phyloP scores from a whole-genome alignment of 2,797 vertebrate species.

The Anguilla obscura region DNA sequence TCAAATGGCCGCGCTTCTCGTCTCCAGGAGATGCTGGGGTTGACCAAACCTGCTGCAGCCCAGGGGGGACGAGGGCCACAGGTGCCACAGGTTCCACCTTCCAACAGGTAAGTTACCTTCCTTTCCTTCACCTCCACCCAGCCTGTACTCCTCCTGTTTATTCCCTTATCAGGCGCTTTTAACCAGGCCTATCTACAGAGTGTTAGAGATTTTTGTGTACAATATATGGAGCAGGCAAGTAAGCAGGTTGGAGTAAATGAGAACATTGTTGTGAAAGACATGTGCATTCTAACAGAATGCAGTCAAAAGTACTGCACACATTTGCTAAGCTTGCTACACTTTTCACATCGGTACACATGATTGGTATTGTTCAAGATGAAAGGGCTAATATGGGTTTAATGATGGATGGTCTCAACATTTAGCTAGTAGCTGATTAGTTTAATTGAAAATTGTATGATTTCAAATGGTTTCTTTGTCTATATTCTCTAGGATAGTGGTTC shows the following conservation, averaged over 20 bases:
- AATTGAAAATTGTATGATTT: not conserved
- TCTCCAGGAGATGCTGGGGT: slow-evolving; percentile 90
- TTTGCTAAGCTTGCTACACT: too few relatives aligned
- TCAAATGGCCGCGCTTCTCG: slow-evolving; percentile 1
- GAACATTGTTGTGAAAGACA: not conserved
- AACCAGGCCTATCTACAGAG: not conserved
- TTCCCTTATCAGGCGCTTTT: not conserved
- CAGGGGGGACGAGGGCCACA: slow-evolving; percentile 85
- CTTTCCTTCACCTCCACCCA: slow-evolving; percentile 10
- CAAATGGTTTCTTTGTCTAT: not conserved
- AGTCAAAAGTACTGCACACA: too few relatives aligned
- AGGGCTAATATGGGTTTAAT: not conserved
- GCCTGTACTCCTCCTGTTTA: not conserved
- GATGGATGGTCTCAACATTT: not conserved
- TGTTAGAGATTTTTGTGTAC: not conserved
- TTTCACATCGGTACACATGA: too few relatives aligned
- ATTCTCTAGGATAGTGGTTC: not conserved
- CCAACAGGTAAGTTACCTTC: slow-evolving; percentile 81
- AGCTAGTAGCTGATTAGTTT: not conserved
- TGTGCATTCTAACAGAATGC: too few relatives aligned
- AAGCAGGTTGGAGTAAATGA: not conserved
- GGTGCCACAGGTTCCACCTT: slow-evolving; percentile 80
- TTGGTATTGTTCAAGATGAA: not conserved
- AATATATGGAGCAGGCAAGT: not conserved
- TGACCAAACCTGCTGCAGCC: slow-evolving; percentile 82